Conservation (phyloP, 2,113 vertebrate species). For the Paracanthobrama guichenoti region DNA sequence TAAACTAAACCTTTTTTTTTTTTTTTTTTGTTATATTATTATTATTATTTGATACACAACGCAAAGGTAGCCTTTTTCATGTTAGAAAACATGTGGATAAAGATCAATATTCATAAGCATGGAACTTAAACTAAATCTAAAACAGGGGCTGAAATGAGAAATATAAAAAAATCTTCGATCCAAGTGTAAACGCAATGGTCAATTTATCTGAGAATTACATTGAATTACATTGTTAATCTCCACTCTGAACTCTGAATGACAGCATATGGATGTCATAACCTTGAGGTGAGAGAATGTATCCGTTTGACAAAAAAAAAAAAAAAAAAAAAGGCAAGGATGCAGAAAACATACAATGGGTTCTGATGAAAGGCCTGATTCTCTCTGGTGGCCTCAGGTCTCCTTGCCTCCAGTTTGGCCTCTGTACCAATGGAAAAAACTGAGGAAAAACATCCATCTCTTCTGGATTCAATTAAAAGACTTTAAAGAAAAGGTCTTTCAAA, state of each 20-base stretch:
- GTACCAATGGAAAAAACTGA: constrained; percentile 24
- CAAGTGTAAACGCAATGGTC: not conserved
- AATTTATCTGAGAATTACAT: constrained; percentile 30
- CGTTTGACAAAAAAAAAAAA: not conserved
- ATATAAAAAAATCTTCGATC: not conserved
- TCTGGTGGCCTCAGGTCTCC: constrained; percentile 33
- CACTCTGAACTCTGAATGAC: constrained; percentile 24
- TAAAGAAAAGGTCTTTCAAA: constrained; percentile 39
- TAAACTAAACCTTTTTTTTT: not conserved
- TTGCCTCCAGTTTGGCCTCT: constrained; percentile 43
- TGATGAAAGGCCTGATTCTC: constrained; percentile 61
- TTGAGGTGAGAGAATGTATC: not conserved
- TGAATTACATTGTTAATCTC: constrained; percentile 33
- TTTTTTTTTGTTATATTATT: no score
- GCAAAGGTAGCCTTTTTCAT: not conserved
- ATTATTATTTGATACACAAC: not conserved
- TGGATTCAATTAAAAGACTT: constrained; percentile 64
- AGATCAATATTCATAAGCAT: not conserved
- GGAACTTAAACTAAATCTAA: constrained; percentile 26
- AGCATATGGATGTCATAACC: constrained; percentile 38
- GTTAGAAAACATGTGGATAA: not conserved
- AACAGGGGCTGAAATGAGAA: constrained; percentile 19
- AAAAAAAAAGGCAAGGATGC: not conserved
- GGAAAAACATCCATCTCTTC: constrained; percentile 29
- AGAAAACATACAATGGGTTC: constrained; percentile 36